phyloP scores from a whole-genome alignment of 2,888 invertebrate species.

The Gasteruption jaculator region DNA sequence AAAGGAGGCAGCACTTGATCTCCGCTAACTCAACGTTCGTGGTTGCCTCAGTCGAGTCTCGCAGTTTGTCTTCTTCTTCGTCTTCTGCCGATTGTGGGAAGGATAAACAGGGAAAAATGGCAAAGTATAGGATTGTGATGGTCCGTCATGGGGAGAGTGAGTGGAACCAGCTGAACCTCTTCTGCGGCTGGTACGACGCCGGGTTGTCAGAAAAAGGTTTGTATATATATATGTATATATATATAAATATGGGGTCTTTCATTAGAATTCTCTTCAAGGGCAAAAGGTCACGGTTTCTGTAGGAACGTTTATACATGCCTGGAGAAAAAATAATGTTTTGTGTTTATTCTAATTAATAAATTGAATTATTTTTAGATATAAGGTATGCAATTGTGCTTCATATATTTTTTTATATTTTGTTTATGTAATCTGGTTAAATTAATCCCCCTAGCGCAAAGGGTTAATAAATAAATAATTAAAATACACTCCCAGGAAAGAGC shows the following conservation, averaged over 20 bases:
- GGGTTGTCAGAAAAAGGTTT: conserved; percentile 59
- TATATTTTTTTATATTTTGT: no score
- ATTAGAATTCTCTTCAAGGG: conserved; percentile 34
- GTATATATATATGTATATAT: conserved; percentile 24
- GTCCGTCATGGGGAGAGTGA: conserved; percentile 65
- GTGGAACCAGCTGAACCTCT: conserved; percentile 62
- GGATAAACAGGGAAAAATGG: no score
- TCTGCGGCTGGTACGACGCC: conserved; percentile 64
- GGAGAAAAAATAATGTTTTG: background rate
- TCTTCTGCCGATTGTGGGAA: no score
- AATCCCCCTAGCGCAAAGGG: conserved; percentile 1
- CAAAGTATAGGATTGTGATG: conserved; percentile 60
- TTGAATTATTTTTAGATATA: conserved; percentile 1
- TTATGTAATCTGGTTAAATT: no score
- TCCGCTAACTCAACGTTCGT: no score
- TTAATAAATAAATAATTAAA: conserved; percentile 8
- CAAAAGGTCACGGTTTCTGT: conserved; percentile 35
- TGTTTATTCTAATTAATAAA: background rate
- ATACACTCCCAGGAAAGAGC: conserved; percentile 59
- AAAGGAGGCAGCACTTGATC: no score
- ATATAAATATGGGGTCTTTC: conserved; percentile 5
- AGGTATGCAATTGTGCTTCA: no score
- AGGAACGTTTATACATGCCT: background rate
- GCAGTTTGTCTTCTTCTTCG: no score
- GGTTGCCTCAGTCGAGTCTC: no score